Evolutionary conservation across 2,888 invertebrate species (phyloP), one percentile per base, ranked within the genome.

Genomic region (Crioceris asparagi): DNA sequence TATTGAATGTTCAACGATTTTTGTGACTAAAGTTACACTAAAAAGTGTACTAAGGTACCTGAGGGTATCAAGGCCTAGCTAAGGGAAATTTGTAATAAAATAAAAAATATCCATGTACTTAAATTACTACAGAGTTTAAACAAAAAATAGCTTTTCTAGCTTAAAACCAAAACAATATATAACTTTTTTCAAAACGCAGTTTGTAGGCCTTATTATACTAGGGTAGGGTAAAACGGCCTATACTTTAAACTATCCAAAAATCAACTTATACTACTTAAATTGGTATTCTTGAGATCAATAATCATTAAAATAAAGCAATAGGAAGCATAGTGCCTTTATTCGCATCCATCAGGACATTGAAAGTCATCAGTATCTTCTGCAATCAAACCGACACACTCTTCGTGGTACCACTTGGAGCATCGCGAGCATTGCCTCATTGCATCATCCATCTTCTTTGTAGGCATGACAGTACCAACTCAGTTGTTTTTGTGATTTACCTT

Each of bases 331-430:
- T 21, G 6, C 21, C 7, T 21, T 21, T 6, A 7, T 10, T 21
- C 6, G 10, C 21, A 21, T 6, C 21, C 21, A 21, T 21, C 21
- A 21, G 21, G 21, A 10, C 21, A 21, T 10, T 21, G 7, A 21
- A 21, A 21, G 10, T 10, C 7, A 21, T 21, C 10, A 7, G 21
- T 21, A 21, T 21, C 21, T 7, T 21, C 21, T 10, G 21, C 21
- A 7, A 10, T 21, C 21, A 21, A 21, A 14, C 36, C 37, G 12
- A 37, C 37, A 15, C 37, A 40, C 30, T 40, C 33, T 18, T 40
- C 40, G 17, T 40, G 40, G 15, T 17, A 32, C 33, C 37, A 40
- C 23, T 23, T 34, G 6, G 4, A 3, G 27, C 37, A 40, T 21
- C 31, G 10, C 3, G 6, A 11, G 8, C 31, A 35, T 17, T 26